Percentiles rank a stretch among this genome's conserved stretches.
Conservation (phyloP, 2,797 vertebrate species). For the Rallus crepitans region DNA sequence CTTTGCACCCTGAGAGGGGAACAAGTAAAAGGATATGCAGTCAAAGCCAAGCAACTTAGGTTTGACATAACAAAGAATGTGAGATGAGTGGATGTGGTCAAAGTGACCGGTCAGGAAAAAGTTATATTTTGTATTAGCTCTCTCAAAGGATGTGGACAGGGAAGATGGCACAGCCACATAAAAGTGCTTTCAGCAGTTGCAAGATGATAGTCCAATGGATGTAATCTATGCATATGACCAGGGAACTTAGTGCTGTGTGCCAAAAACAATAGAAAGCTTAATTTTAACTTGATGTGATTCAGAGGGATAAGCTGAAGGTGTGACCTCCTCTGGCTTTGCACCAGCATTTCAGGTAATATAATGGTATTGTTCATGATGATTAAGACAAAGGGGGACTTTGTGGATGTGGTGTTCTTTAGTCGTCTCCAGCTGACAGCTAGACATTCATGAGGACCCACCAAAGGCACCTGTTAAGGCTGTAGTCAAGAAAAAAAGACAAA, state of each 20-base stretch:
- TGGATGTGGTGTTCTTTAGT: neutral
- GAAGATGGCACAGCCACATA: neutral
- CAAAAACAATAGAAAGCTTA: neutral
- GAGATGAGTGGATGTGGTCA: neutral
- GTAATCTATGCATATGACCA: neutral
- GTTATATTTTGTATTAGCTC: neutral
- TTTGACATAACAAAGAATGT: neutral
- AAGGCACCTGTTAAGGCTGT: neutral
- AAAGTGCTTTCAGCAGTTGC: neutral
- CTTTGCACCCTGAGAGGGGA: neutral
- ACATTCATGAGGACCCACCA: neutral
- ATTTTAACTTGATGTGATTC: neutral
- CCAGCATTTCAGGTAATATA: neutral
- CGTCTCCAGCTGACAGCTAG: neutral
- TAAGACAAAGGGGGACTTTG: neutral
- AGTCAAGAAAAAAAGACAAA: neutral
- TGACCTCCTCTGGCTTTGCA: neutral
- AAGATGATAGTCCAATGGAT: neutral
- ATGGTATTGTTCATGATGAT: neutral
- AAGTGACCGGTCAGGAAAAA: neutral
- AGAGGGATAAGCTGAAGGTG: neutral
- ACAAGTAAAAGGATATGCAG: neutral
- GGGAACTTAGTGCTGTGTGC: neutral
- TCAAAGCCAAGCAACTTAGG: fast-evolving
- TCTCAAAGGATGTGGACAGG: neutral